These are phyloP conservation scores for Dendrolimus houi DNA, from an alignment of 2,888 invertebrate genomes.

Conservation along the genomic window DNA sequence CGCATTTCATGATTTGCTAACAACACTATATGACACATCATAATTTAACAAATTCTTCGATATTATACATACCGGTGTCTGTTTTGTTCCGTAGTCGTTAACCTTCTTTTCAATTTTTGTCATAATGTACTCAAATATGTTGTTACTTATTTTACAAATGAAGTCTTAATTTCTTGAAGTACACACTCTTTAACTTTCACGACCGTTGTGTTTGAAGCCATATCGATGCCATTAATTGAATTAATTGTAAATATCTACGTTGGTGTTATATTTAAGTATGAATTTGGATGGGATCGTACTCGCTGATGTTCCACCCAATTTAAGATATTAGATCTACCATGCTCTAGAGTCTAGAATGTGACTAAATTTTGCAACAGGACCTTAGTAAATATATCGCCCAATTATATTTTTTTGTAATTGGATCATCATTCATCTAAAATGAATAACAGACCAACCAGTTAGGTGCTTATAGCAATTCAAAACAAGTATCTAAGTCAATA, in stretches of 20 bases:
- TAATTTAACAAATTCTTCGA: not conserved
- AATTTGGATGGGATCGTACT: constrained; percentile 1
- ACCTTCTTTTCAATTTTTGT: constrained; percentile 31
- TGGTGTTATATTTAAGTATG: constrained; percentile 8
- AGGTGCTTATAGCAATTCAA: no score
- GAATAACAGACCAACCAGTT: no score
- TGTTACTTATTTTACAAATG: constrained; percentile 6
- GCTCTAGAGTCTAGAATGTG: no score
- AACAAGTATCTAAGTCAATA: no score
- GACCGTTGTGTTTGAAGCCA: not conserved
- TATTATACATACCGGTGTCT: constrained; percentile 27
- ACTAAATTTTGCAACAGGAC: no score
- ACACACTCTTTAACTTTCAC: constrained; percentile 9
- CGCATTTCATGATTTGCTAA: no score
- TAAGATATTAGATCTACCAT: no score
- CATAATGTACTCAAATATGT: constrained; percentile 25
- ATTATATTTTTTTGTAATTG: no score
- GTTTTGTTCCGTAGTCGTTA: constrained; percentile 33
- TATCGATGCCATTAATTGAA: not conserved
- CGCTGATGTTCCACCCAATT: no score
- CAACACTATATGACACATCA: not conserved
- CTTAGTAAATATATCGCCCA: no score
- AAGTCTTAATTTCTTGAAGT: constrained; percentile 17
- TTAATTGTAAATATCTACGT: not conserved
- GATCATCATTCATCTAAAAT: no score